Evolutionary conservation across 1,140 invertebrate species (phyloP), one percentile per base, ranked within the genome.

Genomic region (Spodoptera litura): DNA sequence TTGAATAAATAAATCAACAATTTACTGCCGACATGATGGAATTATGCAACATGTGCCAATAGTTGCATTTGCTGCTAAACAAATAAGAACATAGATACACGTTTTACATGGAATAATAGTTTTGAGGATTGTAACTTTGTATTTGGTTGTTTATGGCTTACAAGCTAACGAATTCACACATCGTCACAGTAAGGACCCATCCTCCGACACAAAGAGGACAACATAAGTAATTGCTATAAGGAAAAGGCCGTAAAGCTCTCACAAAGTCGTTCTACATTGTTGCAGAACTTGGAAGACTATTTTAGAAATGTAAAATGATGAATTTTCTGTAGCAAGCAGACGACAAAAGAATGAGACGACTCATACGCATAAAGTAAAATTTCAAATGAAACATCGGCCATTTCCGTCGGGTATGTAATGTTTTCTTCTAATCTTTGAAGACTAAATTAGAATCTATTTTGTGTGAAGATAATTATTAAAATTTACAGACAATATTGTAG

Each of bases 251-350:
- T 73, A 79, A 79, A 64, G 52, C 35, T 70, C 49, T 68, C 52
- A 25, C 56, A 38, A 35, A 53, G 71, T 59, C 31, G 38, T 11
- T 25, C 68, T 20, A 76, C 73, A 80, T 56, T 77, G 73, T 80
- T 80, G 66, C 51, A 49, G 15, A 66, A 49, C 38, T 49, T 20
- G n/a, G 35, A 4, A 44, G 44, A 55, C 66, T 80, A 75, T 80
- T 80, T 75, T 49, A 49, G 79, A 49, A 56, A 73, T 73, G 73
- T 20, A 64, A 75, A 75, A 75, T 75, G 49, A 75, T 9, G 25
- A 64, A 75, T 75, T 74, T 75, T 61, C 38, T 52, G 56, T 52
- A 62, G 15, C 38, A 3, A 51, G 38, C n/a, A 61, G 58, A 52
- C 25, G 20, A 75, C 56, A 52, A 62, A 61, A 53, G 11, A 75